These are phyloP conservation scores for Sympetrum striolatum DNA, from an alignment of 2,888 invertebrate genomes.

Conservation along the genomic window DNA sequence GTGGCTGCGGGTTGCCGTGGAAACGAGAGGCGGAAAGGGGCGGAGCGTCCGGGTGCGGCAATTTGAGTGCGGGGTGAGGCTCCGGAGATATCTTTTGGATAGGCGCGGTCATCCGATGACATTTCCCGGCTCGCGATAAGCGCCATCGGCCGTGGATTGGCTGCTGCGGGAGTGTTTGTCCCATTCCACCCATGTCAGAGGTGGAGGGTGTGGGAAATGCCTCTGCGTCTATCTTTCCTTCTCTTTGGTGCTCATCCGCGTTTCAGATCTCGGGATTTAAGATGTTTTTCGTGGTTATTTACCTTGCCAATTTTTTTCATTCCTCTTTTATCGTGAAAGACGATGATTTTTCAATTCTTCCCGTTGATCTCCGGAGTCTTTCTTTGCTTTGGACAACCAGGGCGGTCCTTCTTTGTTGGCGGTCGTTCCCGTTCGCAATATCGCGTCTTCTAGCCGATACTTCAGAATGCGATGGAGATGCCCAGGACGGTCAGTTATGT, in stretches of 20 bases:
- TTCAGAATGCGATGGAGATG: background rate
- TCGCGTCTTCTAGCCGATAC: background rate
- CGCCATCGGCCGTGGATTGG: background rate
- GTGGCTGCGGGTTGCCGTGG: slow-evolving; percentile 51
- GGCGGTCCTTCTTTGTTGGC: background rate
- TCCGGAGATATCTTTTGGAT: background rate
- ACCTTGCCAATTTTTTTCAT: background rate
- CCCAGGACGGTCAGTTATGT: no score
- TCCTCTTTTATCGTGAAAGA: background rate
- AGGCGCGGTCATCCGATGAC: slow-evolving; percentile 32
- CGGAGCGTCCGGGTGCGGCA: background rate
- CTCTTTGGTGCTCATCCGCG: background rate
- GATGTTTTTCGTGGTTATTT: background rate
- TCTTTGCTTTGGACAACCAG: no score
- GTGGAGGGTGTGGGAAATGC: background rate
- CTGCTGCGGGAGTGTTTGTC: background rate
- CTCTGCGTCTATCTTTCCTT: background rate
- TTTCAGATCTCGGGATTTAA: background rate
- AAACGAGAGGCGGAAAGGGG: slow-evolving; percentile 39
- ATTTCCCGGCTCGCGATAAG: background rate
- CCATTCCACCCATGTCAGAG: background rate
- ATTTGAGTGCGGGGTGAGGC: background rate
- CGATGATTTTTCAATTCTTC: background rate
- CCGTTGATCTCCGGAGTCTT: no score
- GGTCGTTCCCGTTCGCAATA: background rate